Evolutionary conservation across 30 jellyfish, hydroid and myxozoan species (phyloP).

Genomic region (Pseudorhiza aurosa): DNA sequence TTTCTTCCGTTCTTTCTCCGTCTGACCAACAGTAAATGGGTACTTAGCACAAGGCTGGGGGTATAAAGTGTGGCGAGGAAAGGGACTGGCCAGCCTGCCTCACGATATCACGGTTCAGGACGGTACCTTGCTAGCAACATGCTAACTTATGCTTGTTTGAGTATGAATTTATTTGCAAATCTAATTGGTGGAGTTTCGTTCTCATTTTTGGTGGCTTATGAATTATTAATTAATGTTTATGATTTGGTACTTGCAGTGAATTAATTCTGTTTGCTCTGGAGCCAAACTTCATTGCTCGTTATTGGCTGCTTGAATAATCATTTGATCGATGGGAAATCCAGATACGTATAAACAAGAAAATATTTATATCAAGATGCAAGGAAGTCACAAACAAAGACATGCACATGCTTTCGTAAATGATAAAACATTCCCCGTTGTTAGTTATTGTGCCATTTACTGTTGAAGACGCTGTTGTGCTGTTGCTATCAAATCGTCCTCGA

Average conservation of each 20-base stretch:
- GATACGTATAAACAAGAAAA: constrained; percentile 6
- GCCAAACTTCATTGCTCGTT: neutral
- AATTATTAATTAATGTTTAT: constrained; percentile 40
- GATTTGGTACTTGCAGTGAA: constrained; percentile 36
- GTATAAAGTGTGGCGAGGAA: too few species aligned
- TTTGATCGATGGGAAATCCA: constrained; percentile 56
- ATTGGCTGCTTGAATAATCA: constrained; percentile 41
- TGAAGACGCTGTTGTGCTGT: neutral
- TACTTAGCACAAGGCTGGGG: neutral
- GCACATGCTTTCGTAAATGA: constrained; percentile 21
- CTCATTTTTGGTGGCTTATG: constrained; percentile 5
- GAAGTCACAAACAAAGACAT: constrained; percentile 27
- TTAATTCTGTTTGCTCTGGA: neutral
- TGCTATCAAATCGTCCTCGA: neutral
- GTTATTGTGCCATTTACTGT: neutral
- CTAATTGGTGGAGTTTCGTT: too few species aligned
- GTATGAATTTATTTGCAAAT: too few species aligned
- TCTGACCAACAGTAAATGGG: too few species aligned
- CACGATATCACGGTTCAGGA: too few species aligned
- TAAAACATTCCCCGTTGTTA: neutral
- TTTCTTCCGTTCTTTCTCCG: too few species aligned
- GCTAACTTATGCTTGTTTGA: too few species aligned
- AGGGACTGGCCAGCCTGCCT: too few species aligned
- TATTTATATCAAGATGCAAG: constrained; percentile 5
- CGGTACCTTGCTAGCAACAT: too few species aligned